Conservation (phyloP, 2,888 invertebrate genomes). For the Polymixis lichenea region DNA sequence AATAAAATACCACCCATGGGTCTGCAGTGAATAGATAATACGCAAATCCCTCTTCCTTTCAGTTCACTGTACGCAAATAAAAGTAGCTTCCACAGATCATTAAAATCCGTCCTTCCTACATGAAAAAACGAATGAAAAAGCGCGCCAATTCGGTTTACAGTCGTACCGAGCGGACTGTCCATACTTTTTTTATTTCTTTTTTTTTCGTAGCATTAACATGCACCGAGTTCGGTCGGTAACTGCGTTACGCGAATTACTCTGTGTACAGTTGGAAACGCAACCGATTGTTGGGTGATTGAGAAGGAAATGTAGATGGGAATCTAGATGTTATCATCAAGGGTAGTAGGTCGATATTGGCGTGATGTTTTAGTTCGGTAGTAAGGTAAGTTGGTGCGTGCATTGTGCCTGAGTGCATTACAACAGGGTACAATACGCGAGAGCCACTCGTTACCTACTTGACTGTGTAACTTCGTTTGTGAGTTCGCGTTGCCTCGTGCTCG, state of each 20-base stretch:
- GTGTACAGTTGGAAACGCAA: conserved; percentile 55
- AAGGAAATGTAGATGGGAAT: conserved; percentile 26
- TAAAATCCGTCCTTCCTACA: conserved; percentile 58
- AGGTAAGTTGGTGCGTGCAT: conserved; percentile 64
- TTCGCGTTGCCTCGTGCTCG: conserved; percentile 73
- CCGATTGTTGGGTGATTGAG: conserved; percentile 57
- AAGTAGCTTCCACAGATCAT: conserved; percentile 62
- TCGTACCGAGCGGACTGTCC: conserved; percentile 71
- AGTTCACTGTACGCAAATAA: conserved; percentile 37
- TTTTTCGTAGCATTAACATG: conserved; percentile 83
- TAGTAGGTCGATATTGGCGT: conserved; percentile 45
- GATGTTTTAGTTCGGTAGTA: conserved; percentile 43
- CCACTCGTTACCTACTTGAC: conserved; percentile 90
- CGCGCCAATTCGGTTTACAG: conserved; percentile 77
- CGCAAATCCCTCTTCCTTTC: conserved; percentile 30
- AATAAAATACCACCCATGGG: neutral
- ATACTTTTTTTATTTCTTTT: conserved; percentile 73
- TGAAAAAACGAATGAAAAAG: conserved; percentile 68
- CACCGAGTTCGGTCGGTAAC: conserved; percentile 83
- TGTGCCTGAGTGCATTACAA: conserved; percentile 74
- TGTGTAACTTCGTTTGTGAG: conserved; percentile 89
- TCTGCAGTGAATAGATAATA: conserved; percentile 22
- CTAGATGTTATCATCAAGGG: conserved; percentile 23
- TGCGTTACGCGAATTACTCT: conserved; percentile 79
- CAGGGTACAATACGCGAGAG: conserved; percentile 82